These are phyloP conservation scores for Celastrina argiolus DNA, from an alignment of 2,888 invertebrate genomes.

Conservation along the genomic window DNA sequence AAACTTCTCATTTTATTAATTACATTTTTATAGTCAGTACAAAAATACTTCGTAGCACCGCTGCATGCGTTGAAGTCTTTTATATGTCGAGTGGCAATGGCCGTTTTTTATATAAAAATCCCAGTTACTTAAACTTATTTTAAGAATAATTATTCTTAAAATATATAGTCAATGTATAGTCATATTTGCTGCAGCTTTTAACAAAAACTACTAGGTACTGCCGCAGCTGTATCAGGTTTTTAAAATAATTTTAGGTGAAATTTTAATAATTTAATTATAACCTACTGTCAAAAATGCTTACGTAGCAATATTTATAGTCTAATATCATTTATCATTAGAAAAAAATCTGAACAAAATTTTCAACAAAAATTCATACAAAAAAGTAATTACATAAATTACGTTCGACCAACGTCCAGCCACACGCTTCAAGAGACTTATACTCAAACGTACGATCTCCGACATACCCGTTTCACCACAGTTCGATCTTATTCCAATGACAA, in stretches of 20 bases:
- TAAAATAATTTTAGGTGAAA: too few relatives aligned
- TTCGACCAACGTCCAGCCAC: constrained; percentile 17
- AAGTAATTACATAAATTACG: constrained; percentile 21
- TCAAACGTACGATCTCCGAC: neutral
- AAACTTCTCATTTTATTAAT: too few relatives aligned
- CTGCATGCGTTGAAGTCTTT: neutral
- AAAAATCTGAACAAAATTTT: neutral
- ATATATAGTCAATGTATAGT: too few relatives aligned
- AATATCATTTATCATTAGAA: neutral
- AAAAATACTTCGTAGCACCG: neutral
- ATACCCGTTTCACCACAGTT: neutral
- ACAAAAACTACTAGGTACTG: too few relatives aligned
- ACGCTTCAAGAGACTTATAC: constrained; percentile 6
- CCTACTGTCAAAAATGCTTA: too few relatives aligned
- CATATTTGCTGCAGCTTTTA: too few relatives aligned
- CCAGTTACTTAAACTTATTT: too few relatives aligned
- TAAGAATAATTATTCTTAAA: too few relatives aligned
- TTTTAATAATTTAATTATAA: too few relatives aligned
- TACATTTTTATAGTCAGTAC: neutral
- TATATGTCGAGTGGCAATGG: neutral
- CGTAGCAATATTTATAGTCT: neutral
- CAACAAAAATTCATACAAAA: neutral
- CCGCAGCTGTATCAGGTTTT: too few relatives aligned
- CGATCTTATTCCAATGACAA: neutral
- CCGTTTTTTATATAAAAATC: neutral